phyloP scores from a whole-genome alignment of 2,888 invertebrate species.

The Automeris io region DNA sequence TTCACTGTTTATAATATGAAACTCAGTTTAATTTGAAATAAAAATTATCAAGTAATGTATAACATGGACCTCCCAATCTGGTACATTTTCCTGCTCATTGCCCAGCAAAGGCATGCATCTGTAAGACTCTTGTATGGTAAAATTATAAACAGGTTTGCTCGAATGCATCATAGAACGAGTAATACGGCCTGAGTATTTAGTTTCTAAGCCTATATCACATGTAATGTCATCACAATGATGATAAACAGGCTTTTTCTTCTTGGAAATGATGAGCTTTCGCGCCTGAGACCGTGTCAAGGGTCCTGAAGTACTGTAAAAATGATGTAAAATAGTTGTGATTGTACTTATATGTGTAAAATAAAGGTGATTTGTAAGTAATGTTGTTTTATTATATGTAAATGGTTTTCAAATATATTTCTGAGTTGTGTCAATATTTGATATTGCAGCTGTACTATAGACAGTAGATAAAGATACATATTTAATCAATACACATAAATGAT shows the following conservation, averaged over 20 bases:
- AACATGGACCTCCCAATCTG: slow-evolving; percentile 56
- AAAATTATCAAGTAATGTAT: slow-evolving; percentile 48
- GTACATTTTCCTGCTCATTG: slow-evolving; percentile 42
- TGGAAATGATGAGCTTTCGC: no score
- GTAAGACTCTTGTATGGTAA: slow-evolving; percentile 49
- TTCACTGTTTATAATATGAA: no score
- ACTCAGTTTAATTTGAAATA: slow-evolving; percentile 13
- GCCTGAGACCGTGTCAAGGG: slow-evolving; percentile 8
- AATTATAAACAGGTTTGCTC: slow-evolving; percentile 25
- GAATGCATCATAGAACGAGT: slow-evolving; percentile 42
- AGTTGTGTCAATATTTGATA: no score
- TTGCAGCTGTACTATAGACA: no score
- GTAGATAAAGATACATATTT: no score
- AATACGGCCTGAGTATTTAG: slow-evolving; percentile 13
- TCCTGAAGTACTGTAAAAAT: slow-evolving; percentile 34
- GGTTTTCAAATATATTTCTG: background rate
- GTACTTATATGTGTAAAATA: slow-evolving; percentile 54
- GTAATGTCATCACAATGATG: slow-evolving; percentile 11
- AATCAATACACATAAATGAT: no score
- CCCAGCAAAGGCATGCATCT: slow-evolving; percentile 63
- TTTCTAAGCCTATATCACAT: background rate
- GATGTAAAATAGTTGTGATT: slow-evolving; percentile 33
- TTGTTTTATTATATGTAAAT: no score
- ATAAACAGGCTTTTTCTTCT: slow-evolving; percentile 17
- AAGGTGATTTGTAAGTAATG: background rate